Percentiles rank a stretch among this genome's conserved stretches.
Conservation (phyloP, 2,888 invertebrate species). For the Parapristionchus giblindavisi region DNA sequence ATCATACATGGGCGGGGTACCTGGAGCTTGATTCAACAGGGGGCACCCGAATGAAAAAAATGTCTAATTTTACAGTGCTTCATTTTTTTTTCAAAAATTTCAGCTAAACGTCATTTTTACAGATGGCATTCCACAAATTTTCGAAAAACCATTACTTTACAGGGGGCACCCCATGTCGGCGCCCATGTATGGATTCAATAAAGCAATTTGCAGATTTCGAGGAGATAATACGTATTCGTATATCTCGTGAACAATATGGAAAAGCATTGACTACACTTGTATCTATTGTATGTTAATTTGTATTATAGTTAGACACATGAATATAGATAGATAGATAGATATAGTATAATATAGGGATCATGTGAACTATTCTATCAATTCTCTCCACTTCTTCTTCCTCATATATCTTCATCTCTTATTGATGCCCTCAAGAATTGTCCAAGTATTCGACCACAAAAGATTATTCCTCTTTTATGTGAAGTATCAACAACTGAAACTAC, state of each 20-base stretch:
- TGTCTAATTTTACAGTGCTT: too few relatives aligned
- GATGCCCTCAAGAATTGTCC: constrained; percentile 24
- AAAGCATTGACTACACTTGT: constrained; percentile 81
- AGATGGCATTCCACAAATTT: neutral
- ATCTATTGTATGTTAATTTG: neutral
- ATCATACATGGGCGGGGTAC: too few relatives aligned
- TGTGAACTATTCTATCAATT: constrained; percentile 31
- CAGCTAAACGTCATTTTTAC: too few relatives aligned
- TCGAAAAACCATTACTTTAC: neutral
- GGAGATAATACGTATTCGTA: constrained; percentile 86
- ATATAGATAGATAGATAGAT: neutral
- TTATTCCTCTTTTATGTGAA: constrained; percentile 42
- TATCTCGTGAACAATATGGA: constrained; percentile 78
- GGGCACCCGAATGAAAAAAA: too few relatives aligned
- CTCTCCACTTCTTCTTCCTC: constrained; percentile 24
- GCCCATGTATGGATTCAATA: neutral
- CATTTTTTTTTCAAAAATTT: too few relatives aligned
- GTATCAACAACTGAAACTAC: constrained; percentile 51
- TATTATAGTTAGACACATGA: neutral
- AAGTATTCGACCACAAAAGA: constrained; percentile 8
- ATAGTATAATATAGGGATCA: neutral
- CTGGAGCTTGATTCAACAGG: too few relatives aligned
- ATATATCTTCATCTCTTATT: constrained; percentile 5
- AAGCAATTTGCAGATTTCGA: constrained; percentile 79
- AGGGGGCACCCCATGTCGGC: neutral